Evolutionary conservation across 2,888 invertebrate genomes (phyloP).

Genomic region (Machimus rusticus): DNA sequence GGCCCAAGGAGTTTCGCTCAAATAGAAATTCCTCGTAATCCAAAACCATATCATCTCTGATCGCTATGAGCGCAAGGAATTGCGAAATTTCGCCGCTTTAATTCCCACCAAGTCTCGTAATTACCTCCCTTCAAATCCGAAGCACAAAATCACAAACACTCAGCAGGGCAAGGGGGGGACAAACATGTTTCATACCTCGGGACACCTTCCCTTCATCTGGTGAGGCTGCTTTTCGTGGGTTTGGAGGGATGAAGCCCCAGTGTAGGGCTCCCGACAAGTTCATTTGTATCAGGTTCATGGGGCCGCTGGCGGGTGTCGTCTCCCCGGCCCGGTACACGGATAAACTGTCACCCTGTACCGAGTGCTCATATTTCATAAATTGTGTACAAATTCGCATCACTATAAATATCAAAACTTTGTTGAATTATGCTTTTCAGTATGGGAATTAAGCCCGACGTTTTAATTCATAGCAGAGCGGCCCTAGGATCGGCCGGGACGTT

Average conservation of each 20-base stretch:
- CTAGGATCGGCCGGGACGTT: background rate
- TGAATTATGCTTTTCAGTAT: conserved; percentile 28
- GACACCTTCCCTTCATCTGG: background rate
- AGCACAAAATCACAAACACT: background rate
- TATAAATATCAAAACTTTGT: conserved; percentile 26
- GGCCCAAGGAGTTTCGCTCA: background rate
- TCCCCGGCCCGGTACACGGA: background rate
- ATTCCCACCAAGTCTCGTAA: background rate
- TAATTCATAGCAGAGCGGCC: background rate
- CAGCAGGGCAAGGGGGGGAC: background rate
- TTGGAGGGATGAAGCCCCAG: background rate
- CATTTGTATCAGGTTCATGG: background rate
- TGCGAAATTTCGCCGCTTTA: background rate
- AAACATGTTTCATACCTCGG: background rate
- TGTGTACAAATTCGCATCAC: conserved; percentile 26
- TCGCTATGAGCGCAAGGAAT: background rate
- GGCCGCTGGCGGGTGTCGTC: background rate
- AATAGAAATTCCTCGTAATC: background rate
- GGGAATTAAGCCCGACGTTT: conserved; percentile 13
- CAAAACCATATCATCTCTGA: background rate
- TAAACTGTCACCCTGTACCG: background rate
- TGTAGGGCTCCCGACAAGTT: background rate
- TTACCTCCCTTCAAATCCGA: background rate
- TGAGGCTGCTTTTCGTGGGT: background rate
- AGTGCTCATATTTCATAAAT: conserved; percentile 10